Percentiles rank a stretch among this genome's conserved stretches.
These are phyloP conservation scores for Dicerorhinus sumatrensis DNA, from an alignment of 2,113 vertebrate genomes.

Conservation along the genomic window DNA sequence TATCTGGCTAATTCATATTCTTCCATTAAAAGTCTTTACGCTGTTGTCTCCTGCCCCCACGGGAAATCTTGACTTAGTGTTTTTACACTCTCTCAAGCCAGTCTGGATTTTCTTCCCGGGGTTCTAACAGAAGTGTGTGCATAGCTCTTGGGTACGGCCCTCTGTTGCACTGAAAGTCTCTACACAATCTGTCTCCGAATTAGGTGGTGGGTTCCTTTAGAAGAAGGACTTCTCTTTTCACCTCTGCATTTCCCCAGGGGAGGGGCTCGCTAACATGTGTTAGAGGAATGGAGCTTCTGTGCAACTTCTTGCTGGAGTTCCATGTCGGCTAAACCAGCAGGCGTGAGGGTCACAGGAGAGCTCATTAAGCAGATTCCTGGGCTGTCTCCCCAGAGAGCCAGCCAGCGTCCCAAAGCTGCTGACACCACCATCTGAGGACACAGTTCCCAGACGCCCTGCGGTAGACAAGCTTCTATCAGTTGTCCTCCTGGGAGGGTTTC, in stretches of 20 bases:
- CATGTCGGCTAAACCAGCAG: neutral
- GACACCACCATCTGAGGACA: neutral
- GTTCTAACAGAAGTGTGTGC: neutral
- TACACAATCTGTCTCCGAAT: neutral
- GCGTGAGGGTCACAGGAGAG: neutral
- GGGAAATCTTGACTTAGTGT: neutral
- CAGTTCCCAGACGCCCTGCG: neutral
- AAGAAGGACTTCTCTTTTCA: neutral
- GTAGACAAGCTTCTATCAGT: neutral
- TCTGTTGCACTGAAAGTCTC: neutral
- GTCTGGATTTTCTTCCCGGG: neutral
- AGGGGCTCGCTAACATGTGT: neutral
- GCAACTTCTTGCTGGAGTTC: neutral
- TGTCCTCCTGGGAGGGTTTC: slow-evolving; percentile 10
- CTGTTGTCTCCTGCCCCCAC: neutral
- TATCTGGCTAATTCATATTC: neutral
- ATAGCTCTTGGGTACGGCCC: neutral
- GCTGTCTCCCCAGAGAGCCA: neutral
- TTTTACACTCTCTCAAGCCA: neutral
- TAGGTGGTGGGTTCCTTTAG: neutral
- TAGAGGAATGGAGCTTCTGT: neutral
- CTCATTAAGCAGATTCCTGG: neutral
- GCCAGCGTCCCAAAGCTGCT: neutral
- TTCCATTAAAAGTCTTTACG: neutral
- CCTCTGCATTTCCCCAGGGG: neutral